Conservation (phyloP, 2,797 vertebrate species). For the Tinamus major region DNA sequence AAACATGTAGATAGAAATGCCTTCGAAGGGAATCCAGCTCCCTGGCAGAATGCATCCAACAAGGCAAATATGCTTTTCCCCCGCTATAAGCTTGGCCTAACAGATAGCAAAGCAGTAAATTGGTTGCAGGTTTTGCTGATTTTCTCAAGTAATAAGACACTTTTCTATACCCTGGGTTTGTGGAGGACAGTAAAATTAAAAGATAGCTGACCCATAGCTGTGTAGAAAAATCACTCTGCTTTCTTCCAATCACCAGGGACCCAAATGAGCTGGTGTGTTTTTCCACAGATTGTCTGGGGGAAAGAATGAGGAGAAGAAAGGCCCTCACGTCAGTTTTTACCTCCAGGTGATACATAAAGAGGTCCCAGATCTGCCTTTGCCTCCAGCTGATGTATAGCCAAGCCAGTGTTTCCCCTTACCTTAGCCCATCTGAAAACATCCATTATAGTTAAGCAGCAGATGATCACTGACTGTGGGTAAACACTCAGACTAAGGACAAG, state of each 20-base stretch:
- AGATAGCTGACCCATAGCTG: background rate
- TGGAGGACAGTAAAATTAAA: background rate
- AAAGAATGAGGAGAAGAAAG: background rate
- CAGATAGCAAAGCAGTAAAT: background rate
- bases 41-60: background rate
- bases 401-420: background rate
- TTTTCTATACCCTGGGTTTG: background rate
- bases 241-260: background rate
- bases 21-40: background rate
- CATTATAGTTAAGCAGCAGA: background rate
- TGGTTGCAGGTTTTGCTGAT: background rate
- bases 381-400: background rate
- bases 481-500: background rate
- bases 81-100: background rate
- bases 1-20: accelerated
- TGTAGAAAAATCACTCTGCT: background rate
- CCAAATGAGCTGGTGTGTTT: background rate
- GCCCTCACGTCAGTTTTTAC: background rate
- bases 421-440: too few species aligned
- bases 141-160: background rate
- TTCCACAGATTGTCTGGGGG: background rate
- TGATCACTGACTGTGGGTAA: background rate
- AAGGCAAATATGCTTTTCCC: background rate
- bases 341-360: background rate
- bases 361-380: background rate